These are phyloP conservation scores for Pogonognathellus flavescens DNA, from an alignment of 1,140 invertebrate species.

Conservation along the genomic window DNA sequence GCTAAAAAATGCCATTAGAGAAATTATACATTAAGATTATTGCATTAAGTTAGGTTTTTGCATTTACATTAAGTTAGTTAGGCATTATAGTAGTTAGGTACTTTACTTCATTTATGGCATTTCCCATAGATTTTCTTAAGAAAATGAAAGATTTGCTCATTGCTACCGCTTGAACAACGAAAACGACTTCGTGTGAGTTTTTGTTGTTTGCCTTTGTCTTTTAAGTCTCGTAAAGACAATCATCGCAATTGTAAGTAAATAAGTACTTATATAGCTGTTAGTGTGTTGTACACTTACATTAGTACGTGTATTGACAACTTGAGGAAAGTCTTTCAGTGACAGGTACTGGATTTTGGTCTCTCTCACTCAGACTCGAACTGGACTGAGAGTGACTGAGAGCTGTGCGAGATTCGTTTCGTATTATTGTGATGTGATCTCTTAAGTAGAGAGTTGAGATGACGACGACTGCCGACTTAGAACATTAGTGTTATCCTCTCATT, in stretches of 20 bases:
- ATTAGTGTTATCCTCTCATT: conserved; percentile 38
- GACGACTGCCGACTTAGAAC: conserved; percentile 35
- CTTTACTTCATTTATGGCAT: not conserved
- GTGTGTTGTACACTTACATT: no score
- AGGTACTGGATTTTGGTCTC: no score
- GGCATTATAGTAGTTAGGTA: no score
- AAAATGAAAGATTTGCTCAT: conserved; percentile 44
- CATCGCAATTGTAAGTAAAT: not conserved
- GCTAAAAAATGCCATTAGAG: conserved; percentile 5
- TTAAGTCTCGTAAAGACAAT: no score
- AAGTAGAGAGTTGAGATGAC: conserved; percentile 37
- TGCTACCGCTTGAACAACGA: conserved; percentile 1
- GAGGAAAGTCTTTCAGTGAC: not conserved
- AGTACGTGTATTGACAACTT: not conserved
- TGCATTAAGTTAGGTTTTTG: not conserved
- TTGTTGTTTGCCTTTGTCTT: not conserved
- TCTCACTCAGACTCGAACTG: not conserved
- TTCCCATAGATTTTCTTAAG: not conserved
- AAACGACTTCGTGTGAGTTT: conserved; percentile 40
- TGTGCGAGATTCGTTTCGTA: not conserved
- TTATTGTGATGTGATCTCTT: conserved; percentile 39
- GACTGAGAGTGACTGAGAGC: not conserved
- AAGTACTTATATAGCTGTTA: no score
- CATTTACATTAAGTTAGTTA: no score
- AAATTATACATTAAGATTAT: conserved; percentile 39